Conservation (phyloP, 2,797 vertebrate species). For the Etheostoma nigrum region DNA sequence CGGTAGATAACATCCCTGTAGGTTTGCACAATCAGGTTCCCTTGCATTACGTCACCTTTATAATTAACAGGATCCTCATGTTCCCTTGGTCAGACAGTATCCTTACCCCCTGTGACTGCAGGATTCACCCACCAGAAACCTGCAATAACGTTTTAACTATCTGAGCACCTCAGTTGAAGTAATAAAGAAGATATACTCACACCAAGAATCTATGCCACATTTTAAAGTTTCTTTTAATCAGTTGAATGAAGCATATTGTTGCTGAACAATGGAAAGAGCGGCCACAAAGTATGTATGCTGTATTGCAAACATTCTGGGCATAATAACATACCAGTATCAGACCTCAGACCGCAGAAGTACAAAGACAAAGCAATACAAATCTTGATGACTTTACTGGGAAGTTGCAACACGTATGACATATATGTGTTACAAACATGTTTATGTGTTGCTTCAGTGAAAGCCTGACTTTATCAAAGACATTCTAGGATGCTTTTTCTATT, state of each 20-base stretch:
- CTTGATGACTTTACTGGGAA: too few species aligned
- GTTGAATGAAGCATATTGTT: constrained; percentile 18
- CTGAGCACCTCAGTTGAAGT: constrained; percentile 5
- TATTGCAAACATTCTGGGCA: too few species aligned
- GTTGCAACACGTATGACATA: too few species aligned
- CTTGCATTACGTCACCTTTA: constrained; percentile 76
- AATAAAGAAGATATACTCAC: not conserved
- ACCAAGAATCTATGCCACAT: not conserved
- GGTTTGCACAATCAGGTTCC: constrained; percentile 70
- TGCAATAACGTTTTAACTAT: constrained; percentile 21
- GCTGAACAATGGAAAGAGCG: not conserved
- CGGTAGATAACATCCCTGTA: constrained; percentile 58
- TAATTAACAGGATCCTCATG: constrained; percentile 81
- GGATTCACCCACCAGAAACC: constrained; percentile 47
- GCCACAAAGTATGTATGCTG: not conserved
- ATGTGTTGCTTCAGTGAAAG: too few species aligned
- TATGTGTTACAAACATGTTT: too few species aligned
- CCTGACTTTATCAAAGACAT: too few species aligned
- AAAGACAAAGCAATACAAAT: too few species aligned
- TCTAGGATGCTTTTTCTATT: too few species aligned
- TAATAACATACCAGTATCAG: too few species aligned
- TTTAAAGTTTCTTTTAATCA: not conserved
- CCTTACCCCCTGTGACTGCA: constrained; percentile 51
- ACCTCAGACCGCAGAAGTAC: too few species aligned
- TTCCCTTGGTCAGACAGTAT: constrained; percentile 74